phyloP scores from a whole-genome alignment of 1,140 invertebrate genomes.

The Sycophila sp. region DNA sequence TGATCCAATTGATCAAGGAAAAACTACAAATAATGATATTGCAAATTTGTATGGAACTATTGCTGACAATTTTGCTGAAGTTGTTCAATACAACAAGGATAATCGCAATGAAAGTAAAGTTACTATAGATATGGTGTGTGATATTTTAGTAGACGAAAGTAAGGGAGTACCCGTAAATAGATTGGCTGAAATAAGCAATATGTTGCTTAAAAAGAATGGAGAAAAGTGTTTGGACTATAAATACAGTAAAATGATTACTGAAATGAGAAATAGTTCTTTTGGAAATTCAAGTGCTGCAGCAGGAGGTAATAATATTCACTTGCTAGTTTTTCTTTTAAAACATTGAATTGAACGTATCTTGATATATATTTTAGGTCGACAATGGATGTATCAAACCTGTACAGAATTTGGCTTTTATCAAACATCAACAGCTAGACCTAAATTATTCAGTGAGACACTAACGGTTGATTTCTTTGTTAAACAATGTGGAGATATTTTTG shows the following conservation, averaged over 20 bases:
- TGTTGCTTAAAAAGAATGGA: slow-evolving; percentile 75
- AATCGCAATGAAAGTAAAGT: slow-evolving; percentile 81
- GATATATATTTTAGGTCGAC: slow-evolving; percentile 69
- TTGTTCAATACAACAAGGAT: slow-evolving; percentile 96
- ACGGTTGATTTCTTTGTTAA: slow-evolving; percentile 82
- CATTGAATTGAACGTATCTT: neutral
- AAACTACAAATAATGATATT: slow-evolving; percentile 75
- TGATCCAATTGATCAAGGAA: slow-evolving; percentile 73
- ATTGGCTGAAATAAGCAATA: slow-evolving; percentile 77
- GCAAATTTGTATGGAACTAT: slow-evolving; percentile 84
- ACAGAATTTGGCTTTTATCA: slow-evolving; percentile 96
- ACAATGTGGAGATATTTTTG: slow-evolving; percentile 87
- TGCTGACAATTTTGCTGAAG: slow-evolving; percentile 84
- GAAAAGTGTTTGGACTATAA: slow-evolving; percentile 85
- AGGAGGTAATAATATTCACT: slow-evolving; percentile 65
- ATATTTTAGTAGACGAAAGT: slow-evolving; percentile 76
- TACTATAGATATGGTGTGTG: slow-evolving; percentile 83
- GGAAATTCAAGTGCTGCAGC: too few species aligned
- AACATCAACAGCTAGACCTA: slow-evolving; percentile 78
- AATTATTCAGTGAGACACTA: slow-evolving; percentile 83
- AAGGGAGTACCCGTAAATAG: slow-evolving; percentile 73
- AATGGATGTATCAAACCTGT: slow-evolving; percentile 96
- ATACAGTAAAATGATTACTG: slow-evolving; percentile 81
- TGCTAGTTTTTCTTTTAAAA: neutral
- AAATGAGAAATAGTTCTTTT: slow-evolving; percentile 77